These are phyloP conservation scores for Aproaerema taeniolella DNA, from an alignment of 2,888 invertebrate species.

Conservation along the genomic window DNA sequence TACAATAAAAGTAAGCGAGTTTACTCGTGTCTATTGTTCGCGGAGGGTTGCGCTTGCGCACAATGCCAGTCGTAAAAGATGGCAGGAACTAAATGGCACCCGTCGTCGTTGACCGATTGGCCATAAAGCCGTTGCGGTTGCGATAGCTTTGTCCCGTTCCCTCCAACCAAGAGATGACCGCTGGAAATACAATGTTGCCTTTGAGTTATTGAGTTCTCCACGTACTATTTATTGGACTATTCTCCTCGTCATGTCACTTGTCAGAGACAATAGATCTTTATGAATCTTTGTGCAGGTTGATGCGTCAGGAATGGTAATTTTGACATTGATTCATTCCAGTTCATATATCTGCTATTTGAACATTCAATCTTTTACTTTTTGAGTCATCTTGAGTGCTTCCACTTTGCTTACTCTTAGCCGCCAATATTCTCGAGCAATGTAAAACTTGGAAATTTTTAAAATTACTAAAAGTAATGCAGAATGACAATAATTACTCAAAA, in stretches of 20 bases:
- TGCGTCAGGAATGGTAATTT: too few species aligned
- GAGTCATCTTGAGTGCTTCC: not conserved
- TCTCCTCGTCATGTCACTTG: not conserved
- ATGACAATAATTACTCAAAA: too few species aligned
- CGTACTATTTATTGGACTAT: constrained; percentile 3
- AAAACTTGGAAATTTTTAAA: too few species aligned
- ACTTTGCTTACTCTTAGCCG: too few species aligned
- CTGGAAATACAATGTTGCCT: constrained; percentile 41
- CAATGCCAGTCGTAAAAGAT: constrained; percentile 57
- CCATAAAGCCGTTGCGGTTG: constrained; percentile 41
- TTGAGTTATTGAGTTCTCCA: constrained; percentile 18
- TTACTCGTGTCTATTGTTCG: constrained; percentile 41
- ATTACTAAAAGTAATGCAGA: too few species aligned
- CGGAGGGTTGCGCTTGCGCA: constrained; percentile 29
- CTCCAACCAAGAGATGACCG: constrained; percentile 40
- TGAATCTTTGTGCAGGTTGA: too few species aligned
- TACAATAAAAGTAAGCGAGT: constrained; percentile 34
- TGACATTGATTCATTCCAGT: too few species aligned
- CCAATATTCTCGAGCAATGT: too few species aligned
- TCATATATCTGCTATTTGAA: too few species aligned
- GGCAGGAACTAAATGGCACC: constrained; percentile 58
- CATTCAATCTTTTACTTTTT: too few species aligned
- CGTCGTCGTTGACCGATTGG: constrained; percentile 54
- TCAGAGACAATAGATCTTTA: not conserved
- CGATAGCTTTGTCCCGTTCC: constrained; percentile 31